These are phyloP conservation scores for Acipenser ruthenus DNA, from an alignment of 2,797 vertebrate genomes.

Conservation along the genomic window DNA sequence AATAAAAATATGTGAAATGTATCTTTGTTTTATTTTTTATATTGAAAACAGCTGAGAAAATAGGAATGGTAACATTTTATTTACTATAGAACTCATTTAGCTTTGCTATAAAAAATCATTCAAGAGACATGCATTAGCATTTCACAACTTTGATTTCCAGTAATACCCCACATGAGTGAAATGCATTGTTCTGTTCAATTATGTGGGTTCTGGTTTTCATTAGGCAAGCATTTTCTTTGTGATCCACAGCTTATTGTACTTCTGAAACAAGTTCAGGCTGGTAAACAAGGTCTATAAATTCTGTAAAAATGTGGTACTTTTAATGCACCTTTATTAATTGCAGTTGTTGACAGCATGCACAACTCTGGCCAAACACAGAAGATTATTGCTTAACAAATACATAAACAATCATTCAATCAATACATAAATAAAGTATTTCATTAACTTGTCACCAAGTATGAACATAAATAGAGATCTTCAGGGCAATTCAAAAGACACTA, in stretches of 20 bases:
- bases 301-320: constrained; percentile 6
- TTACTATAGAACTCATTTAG: constrained; percentile 45
- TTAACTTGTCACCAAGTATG: constrained; percentile 15
- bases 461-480: not conserved
- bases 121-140: constrained; percentile 54
- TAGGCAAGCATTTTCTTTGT: not conserved
- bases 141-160: constrained; percentile 57
- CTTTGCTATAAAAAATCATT: constrained; percentile 28
- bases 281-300: constrained; percentile 11
- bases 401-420: constrained; percentile 16
- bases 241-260: constrained; percentile 4
- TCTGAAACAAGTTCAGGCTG: constrained; percentile 6
- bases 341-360: constrained; percentile 17
- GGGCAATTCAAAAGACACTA: too few species aligned
- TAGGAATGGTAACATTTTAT: constrained; percentile 36
- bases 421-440: constrained; percentile 5
- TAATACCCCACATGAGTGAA: constrained; percentile 6
- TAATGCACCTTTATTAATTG: constrained; percentile 18
- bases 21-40: not conserved
- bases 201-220: constrained; percentile 9
- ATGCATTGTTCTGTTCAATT: not conserved
- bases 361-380: constrained; percentile 12
- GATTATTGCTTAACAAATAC: constrained; percentile 13
- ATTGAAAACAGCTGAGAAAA: constrained; percentile 27
- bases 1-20: too few species aligned